Evolutionary conservation across 2,113 vertebrate genomes (phyloP), one percentile per base, ranked within the genome.

Genomic region (Mormyrus iriodes): DNA sequence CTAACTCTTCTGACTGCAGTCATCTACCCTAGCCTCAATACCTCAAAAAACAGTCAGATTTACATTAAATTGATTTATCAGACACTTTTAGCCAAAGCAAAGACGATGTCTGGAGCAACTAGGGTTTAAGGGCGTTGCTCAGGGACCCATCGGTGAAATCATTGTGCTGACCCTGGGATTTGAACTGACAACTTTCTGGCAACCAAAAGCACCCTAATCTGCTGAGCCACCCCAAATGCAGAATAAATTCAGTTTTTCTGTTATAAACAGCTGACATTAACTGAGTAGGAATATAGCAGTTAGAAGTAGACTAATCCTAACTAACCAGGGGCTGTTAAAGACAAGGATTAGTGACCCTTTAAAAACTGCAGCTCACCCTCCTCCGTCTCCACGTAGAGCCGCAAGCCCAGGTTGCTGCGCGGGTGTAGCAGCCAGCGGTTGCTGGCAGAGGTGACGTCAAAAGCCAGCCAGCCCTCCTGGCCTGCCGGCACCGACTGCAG

Each of bases 391-490:
- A 99, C 97, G 0, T 96, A 99, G 39, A 99, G 97, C 1, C 98
- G 95, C 86, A 99, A 96, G 88, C 97, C 97, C 93, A 98, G 95
- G 94, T 96, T 97, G 95, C 96, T 94, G 91, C 95, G 97, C 0
- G 94, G 95, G 73, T 95, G 96, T 88, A 96, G 91, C 1, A 98
- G 92, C 98, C 98, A 98, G 94, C 95, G 97, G 94, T 93, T 97
- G 92, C 97, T 97, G 92, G 98, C 97, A 0, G 97, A 95, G 0
- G 97, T 98, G 92, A 99, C 95, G 0, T 99, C 98, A 13, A 99
- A 97, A 88, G 97, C 97, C 94, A 99, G 92, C 98, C 98, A 99
- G 88, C 97, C 98, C 93, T 99, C 98, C 2, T 97, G 94, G 0
- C 96, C 96, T 0, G 97, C 96, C 13, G 90, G 96, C 82, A 97